These are phyloP conservation scores for Drosophila suboccidentalis DNA, from an alignment of 2,888 invertebrate species.

Conservation along the genomic window DNA sequence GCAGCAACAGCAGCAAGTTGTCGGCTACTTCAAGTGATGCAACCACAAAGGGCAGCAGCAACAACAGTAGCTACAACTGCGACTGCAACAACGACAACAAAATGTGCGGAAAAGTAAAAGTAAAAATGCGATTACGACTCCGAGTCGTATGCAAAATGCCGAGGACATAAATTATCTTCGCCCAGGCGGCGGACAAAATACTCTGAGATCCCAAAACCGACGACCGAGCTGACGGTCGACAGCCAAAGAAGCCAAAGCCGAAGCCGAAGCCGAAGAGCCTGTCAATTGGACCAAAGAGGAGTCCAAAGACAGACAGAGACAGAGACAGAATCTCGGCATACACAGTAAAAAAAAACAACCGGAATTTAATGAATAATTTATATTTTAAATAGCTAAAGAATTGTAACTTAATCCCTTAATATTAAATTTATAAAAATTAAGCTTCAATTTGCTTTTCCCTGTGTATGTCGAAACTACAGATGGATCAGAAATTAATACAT, in stretches of 20 bases:
- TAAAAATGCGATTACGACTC: conserved; percentile 63
- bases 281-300: conserved; percentile 35
- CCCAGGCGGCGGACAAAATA: conserved; percentile 74
- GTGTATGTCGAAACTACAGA: no score
- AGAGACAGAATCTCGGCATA: conserved; percentile 56
- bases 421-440: no score
- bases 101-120: conserved; percentile 75
- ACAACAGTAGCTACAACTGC: conserved; percentile 24
- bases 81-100: conserved; percentile 19
- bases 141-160: conserved; percentile 60
- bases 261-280: conserved; percentile 20
- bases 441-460: no score
- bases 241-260: conserved; percentile 5
- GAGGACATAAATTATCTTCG: conserved; percentile 79
- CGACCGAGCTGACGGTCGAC: conserved; percentile 24
- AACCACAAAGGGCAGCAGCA: conserved; percentile 52
- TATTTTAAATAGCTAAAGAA: no score
- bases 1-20: conserved; percentile 54
- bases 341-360: background rate
- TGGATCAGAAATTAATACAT: no score
- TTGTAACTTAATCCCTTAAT: no score
- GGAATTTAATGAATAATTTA: no score
- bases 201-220: conserved; percentile 24
- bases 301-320: conserved; percentile 22
- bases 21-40: conserved; percentile 32